Evolutionary conservation across 1,140 invertebrate species (phyloP).

Genomic region (Drosophila repleta): DNA sequence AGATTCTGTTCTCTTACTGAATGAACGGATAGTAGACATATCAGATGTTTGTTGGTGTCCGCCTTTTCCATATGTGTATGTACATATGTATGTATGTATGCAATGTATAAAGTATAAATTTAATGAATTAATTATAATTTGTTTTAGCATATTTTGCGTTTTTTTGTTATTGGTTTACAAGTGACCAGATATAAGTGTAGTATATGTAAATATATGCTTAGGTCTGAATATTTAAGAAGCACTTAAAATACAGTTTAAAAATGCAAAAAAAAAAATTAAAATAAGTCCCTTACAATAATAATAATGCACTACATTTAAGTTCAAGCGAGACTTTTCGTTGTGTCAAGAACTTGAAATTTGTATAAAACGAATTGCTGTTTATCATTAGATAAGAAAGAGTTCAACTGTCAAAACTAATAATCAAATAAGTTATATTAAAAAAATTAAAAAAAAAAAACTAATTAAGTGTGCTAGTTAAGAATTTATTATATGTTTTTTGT

Average conservation of each 20-base stretch:
- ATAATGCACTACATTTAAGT: slow-evolving; percentile 44
- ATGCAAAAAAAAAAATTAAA: slow-evolving; percentile 28
- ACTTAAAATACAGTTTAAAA: slow-evolving; percentile 25
- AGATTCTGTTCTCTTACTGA: slow-evolving; percentile 14
- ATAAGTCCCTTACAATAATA: slow-evolving; percentile 24
- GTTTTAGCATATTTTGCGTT: slow-evolving; percentile 40
- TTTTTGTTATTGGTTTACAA: slow-evolving; percentile 74
- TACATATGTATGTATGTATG: no score
- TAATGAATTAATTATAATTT: slow-evolving; percentile 56
- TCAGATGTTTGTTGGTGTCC: slow-evolving; percentile 12
- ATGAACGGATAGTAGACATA: slow-evolving; percentile 17
- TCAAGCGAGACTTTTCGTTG: slow-evolving; percentile 10
- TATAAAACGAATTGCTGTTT: slow-evolving; percentile 12
- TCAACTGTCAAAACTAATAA: background rate
- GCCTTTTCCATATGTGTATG: slow-evolving; percentile 29
- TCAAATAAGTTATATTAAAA: background rate
- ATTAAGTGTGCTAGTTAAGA: background rate
- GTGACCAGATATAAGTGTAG: slow-evolving; percentile 75
- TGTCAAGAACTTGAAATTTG: slow-evolving; percentile 23
- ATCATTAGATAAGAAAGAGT: background rate
- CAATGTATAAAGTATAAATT: slow-evolving; percentile 62
- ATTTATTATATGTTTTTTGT: background rate
- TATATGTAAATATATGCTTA: slow-evolving; percentile 33
- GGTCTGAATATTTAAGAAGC: slow-evolving; percentile 50
- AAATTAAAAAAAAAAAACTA: slow-evolving; percentile 1